phyloP scores from a whole-genome alignment of 2,888 invertebrate species.

The Strigamia transsilvanica region DNA sequence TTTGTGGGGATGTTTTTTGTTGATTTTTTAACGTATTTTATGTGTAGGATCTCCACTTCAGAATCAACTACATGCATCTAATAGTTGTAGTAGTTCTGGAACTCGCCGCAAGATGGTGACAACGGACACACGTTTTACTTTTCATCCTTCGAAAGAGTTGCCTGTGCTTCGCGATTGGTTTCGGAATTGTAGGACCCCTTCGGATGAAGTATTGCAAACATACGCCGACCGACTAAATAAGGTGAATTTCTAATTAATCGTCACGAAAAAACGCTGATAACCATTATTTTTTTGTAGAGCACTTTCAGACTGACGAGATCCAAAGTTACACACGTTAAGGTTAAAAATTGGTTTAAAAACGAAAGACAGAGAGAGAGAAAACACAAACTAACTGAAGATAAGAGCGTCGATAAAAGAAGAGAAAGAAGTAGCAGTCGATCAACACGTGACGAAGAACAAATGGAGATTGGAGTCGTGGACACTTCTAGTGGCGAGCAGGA shows the following conservation, averaged over 20 bases:
- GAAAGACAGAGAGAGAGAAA: constrained; percentile 61
- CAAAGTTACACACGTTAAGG: constrained; percentile 60
- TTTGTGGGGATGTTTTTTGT: neutral
- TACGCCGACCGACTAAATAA: constrained; percentile 62
- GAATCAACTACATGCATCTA: constrained; percentile 25
- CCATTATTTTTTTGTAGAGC: constrained; percentile 48
- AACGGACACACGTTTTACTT: constrained; percentile 60
- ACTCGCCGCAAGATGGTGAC: constrained; percentile 28
- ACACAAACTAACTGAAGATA: neutral
- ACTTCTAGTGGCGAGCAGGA: neutral
- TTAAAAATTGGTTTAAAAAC: constrained; percentile 65
- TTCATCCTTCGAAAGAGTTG: constrained; percentile 62
- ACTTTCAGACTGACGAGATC: constrained; percentile 59
- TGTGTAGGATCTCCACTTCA: constrained; percentile 53
- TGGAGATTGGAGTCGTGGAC: neutral
- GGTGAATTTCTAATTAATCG: constrained; percentile 60
- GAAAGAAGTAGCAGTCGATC: neutral
- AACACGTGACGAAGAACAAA: neutral
- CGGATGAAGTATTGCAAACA: constrained; percentile 59
- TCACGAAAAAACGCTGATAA: neutral
- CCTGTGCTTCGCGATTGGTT: constrained; percentile 63
- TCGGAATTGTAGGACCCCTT: constrained; percentile 60
- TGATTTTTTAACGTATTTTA: neutral
- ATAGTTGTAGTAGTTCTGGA: neutral
- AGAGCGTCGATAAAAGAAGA: neutral